Percentiles rank a stretch among this genome's conserved stretches.
These are phyloP conservation scores for Chrysolina haemoptera DNA, from an alignment of 2,888 invertebrate genomes.

Conservation along the genomic window DNA sequence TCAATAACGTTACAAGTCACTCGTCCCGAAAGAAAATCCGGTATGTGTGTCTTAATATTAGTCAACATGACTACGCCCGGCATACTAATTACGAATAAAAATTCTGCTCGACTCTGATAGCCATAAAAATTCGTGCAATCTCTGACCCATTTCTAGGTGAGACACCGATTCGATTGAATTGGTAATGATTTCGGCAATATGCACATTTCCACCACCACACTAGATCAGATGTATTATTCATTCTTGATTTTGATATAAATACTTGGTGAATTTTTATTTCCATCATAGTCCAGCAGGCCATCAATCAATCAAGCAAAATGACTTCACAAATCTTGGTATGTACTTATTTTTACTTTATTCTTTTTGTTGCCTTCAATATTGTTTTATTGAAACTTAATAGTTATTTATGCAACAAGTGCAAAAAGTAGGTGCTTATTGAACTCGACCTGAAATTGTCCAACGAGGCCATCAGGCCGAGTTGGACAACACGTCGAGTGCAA, in stretches of 20 bases:
- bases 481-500: no score
- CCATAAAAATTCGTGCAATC: conserved; percentile 30
- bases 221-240: conserved; percentile 12
- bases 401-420: no score
- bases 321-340: conserved; percentile 53
- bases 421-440: no score
- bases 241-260: conserved; percentile 46
- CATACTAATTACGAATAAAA: conserved; percentile 40
- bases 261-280: conserved; percentile 30
- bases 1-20: neutral
- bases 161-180: conserved; percentile 12
- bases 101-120: conserved; percentile 32
- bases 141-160: conserved; percentile 16
- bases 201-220: conserved; percentile 12
- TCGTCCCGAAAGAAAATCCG: neutral
- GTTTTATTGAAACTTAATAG: no score
- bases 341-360: neutral
- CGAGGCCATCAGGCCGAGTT: no score
- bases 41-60: conserved; percentile 12
- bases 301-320: conserved; percentile 49
- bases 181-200: conserved; percentile 25
- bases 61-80: neutral
- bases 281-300: conserved; percentile 48
- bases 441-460: no score
- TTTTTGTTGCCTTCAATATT: no score